Conservation (phyloP, 1,140 invertebrate species). For the Bombus terrestris region DNA sequence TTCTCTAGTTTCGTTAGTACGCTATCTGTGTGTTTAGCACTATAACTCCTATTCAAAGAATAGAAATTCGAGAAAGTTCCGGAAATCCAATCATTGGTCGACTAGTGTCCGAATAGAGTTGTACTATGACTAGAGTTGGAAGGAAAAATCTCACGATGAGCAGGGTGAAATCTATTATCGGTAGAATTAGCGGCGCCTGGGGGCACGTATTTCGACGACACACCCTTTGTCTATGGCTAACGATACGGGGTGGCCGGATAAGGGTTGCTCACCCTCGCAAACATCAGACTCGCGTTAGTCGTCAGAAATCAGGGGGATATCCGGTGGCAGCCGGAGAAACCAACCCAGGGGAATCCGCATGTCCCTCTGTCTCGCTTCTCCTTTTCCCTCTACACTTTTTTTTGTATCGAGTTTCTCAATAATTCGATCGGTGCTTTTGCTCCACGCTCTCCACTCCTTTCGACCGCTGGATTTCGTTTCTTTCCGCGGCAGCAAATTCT, state of each 20-base stretch:
- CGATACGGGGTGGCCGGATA: conserved; percentile 70
- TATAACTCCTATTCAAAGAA: not conserved
- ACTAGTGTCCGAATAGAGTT: not conserved
- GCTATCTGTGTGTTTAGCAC: too few species aligned
- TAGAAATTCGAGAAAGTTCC: not conserved
- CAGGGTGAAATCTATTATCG: conserved; percentile 74
- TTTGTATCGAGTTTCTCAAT: conserved; percentile 68
- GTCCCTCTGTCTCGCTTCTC: not conserved
- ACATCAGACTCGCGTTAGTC: conserved; percentile 75
- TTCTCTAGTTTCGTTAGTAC: too few species aligned
- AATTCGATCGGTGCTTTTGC: conserved; percentile 68
- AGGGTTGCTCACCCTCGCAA: conserved; percentile 70
- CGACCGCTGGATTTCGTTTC: conserved; percentile 25
- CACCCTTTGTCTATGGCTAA: conserved; percentile 76
- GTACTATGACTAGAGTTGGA: not conserved
- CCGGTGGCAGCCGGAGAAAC: conserved; percentile 73
- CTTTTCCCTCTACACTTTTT: not conserved
- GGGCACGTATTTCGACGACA: conserved; percentile 63
- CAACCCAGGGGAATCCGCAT: conserved; percentile 56
- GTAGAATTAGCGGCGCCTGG: conserved; percentile 71
- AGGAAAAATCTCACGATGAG: conserved; percentile 42
- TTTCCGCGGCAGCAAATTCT: not conserved
- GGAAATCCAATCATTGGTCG: not conserved
- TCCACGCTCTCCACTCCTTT: conserved; percentile 25
- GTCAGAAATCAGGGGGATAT: conserved; percentile 71